Evolutionary conservation across 2,888 invertebrate genomes (phyloP), one percentile per base, ranked within the genome.

Genomic region (Arenicola marina): DNA sequence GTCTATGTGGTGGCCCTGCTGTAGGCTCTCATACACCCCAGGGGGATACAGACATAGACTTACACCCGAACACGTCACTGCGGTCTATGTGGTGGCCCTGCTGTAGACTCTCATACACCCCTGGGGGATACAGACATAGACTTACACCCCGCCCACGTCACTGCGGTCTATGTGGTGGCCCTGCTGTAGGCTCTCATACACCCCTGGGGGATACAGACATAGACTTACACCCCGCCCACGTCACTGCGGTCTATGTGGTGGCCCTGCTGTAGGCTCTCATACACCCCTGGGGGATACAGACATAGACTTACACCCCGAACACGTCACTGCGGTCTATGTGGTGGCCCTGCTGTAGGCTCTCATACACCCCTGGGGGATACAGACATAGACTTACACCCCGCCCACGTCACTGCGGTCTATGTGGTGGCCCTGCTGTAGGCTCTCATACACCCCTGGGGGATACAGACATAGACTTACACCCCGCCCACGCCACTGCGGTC

Each of bases 81-180:
- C 84, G 84, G 71, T 88, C 87, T 28, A 91, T 83, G 54, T 85
- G 84, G 45, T 86, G 84, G 59, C 87, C 87, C 45, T 85, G 82
- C 71, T 89, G 88, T 51, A 91, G 82, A 1, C 89, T 88, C 63
- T 87, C 85, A 68, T 77, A 81, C 32, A 81, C 75, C 44, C 79
- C 81, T 80, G n/a, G n/a, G n/a, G n/a, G n/a, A n/a, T n/a, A n/a
- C n/a, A n/a, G n/a, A n/a, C n/a, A n/a, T n/a, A n/a, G n/a, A n/a
- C n/a, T n/a, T n/a, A n/a, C n/a, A n/a, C n/a, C n/a, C n/a, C 87
- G 67, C 89, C 88, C 67, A 91, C 87, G 78, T 91, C 90, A 48
- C 86, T 84, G 48, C 84, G 84, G 71, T 88, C 87, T 28, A 91
- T 83, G 54, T 85, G 84, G 45, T 86, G 84, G 59, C 87, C 87